These are phyloP conservation scores for Monomorium pharaonis DNA, from an alignment of 1,140 invertebrate genomes.

Conservation along the genomic window DNA sequence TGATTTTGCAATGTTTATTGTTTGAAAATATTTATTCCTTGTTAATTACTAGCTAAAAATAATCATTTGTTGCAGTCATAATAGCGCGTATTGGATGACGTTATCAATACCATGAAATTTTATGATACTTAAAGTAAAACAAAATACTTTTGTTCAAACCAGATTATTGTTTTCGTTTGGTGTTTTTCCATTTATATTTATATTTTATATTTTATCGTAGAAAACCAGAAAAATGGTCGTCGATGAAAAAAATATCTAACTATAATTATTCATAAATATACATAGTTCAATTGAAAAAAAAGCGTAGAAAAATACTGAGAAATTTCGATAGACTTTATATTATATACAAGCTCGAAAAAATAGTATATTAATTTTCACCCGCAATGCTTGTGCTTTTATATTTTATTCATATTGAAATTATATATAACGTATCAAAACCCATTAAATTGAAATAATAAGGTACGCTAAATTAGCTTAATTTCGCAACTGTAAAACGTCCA, in stretches of 20 bases:
- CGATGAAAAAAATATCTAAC: neutral
- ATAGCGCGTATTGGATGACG: neutral
- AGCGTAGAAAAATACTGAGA: neutral
- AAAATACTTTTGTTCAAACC: neutral
- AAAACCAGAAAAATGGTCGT: slow-evolving; percentile 3
- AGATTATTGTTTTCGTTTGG: neutral
- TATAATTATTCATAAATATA: neutral
- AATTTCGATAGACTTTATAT: neutral
- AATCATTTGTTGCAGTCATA: neutral
- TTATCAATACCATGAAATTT: neutral
- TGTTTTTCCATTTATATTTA: neutral
- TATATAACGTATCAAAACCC: neutral
- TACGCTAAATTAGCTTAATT: neutral
- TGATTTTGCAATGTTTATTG: neutral
- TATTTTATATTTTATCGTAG: neutral
- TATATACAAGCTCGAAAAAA: neutral
- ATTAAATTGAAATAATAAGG: neutral
- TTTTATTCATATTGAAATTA: neutral
- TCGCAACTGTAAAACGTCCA: slow-evolving; percentile 11
- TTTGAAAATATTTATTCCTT: slow-evolving; percentile 4
- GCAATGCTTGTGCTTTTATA: neutral
- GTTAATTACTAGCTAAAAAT: neutral
- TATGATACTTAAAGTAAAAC: neutral
- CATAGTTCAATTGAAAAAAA: neutral
- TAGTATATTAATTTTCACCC: neutral